Conservation (phyloP, 2,888 invertebrate genomes). For the Drosophila subsilvestris region DNA sequence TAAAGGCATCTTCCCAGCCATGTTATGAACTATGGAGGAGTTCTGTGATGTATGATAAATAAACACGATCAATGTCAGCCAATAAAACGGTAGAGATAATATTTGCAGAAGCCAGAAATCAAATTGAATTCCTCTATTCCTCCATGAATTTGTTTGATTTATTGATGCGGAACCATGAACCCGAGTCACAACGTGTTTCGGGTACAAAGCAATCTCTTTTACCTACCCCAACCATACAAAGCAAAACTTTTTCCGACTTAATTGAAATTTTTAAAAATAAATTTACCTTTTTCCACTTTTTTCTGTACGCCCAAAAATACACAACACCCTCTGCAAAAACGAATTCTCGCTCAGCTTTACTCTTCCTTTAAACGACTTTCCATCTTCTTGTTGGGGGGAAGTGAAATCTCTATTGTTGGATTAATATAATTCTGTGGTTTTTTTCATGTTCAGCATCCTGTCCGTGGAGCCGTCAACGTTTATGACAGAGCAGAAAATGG, state of each 20-base stretch:
- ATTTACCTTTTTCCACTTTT: background rate
- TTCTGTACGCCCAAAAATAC: background rate
- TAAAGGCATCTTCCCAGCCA: background rate
- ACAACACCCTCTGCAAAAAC: too few relatives aligned
- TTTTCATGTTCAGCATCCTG: conserved; percentile 23
- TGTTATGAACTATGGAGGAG: background rate
- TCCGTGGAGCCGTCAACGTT: conserved; percentile 23
- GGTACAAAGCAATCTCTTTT: background rate
- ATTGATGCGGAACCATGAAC: background rate
- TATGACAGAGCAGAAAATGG: conserved; percentile 24
- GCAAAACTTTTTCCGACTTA: background rate
- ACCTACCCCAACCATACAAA: background rate
- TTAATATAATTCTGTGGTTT: conserved; percentile 28
- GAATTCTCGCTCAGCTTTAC: background rate
- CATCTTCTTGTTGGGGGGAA: background rate
- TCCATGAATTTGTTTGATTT: background rate
- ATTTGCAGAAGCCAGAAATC: background rate
- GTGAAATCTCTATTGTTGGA: conserved; percentile 8
- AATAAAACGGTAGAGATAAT: background rate
- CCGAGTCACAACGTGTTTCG: background rate
- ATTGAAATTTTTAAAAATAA: background rate
- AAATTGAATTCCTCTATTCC: background rate
- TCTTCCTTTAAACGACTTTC: background rate
- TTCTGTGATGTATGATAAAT: background rate
- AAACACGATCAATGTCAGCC: conserved; percentile 5